Base-by-base conservation (phyloP, 2,888 invertebrate genomes). In the Chesias legatella region DNA sequence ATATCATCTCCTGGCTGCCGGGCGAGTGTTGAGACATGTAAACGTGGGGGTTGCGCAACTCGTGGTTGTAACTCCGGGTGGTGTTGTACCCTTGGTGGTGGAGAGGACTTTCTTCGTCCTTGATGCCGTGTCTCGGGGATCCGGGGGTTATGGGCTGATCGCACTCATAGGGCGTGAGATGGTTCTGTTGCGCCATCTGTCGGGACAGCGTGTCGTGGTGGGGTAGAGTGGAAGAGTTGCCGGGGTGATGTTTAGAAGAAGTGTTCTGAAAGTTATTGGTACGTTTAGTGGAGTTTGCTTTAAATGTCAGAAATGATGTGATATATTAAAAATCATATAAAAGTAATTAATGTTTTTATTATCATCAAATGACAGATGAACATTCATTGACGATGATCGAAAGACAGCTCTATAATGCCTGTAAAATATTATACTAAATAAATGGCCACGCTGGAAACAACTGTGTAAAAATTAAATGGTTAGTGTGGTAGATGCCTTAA, bases 181-280 rank as follows among this genome's bases (percentile, higher is more conserved):
- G 89, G 58, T 88, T 89, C 56, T 83, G 85, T 50, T 79, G 84
- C 3, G 73, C 75, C 62, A 86, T 48, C 53, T 82, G 79, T 7
- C 86, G 85, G 46, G 84, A 85, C 53, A 85, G 82, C 72, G 72
- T 91, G 84, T 81, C 93, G 82, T 63, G 93, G 89, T 72, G 94
- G 83, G 81, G 94, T 83, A 86, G 91, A 80, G 86, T 94, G 85
- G 88, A 91, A 76, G 72, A 91, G 89, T 73, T 92, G 83, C 68
- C 92, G 85, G 82, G 91, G 48, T 86, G 93, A 58, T 93, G 93
- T 77, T 94, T 94, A 94, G 93, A 94, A 92, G 94, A 94, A 92
- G 93, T 94, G 93, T 93, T 94, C 94, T 94, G 93, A 60, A 80
- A 79, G 69, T 58, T 53, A 42, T 20, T 20, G 3, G 6, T 7